A percentile compares a stretch with the other conserved stretches of the same genome.
phyloP scores from a whole-genome alignment of 2,113 vertebrate genomes.

The Bos taurus region ARS-UCD2.0 NC_037336.1:70160001-70160500 shows the following conservation, averaged over 20 bases:
- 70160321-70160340: background rate
- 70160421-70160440: background rate
- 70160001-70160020: background rate
- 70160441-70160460: background rate
- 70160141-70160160: background rate
- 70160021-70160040: background rate
- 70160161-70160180: background rate
- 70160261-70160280: background rate
- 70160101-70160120: background rate
- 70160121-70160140: background rate
- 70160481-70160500: background rate
- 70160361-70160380: background rate
- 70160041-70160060: background rate
- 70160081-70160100: background rate
- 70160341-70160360: background rate
- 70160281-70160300: background rate
- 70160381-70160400: background rate
- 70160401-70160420: background rate
- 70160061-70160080: background rate
- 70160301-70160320: background rate
- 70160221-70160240: background rate
- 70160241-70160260: background rate
- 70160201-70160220: background rate
- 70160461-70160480: background rate
- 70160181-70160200: background rate